phyloP scores from a whole-genome alignment of 1,140 invertebrate genomes.

The Drosophila pandora region DNA sequence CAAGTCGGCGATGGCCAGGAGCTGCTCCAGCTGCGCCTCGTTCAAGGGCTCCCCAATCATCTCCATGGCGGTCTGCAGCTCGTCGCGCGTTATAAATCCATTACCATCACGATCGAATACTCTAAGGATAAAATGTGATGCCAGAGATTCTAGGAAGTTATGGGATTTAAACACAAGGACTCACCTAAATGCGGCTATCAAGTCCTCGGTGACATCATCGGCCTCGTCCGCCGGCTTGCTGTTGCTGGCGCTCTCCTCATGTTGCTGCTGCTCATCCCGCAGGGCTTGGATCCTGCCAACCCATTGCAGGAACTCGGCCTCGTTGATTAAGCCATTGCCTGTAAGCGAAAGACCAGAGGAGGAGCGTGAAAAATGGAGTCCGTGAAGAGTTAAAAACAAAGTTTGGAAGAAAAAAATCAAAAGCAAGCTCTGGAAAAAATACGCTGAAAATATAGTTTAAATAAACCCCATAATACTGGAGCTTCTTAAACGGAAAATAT shows the following conservation, averaged over 20 bases:
- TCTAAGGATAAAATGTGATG: conserved; percentile 71
- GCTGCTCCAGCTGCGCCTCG: conserved; percentile 88
- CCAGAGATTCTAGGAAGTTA: neutral
- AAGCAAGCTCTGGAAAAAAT: too few relatives aligned
- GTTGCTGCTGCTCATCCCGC: conserved; percentile 84
- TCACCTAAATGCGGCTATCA: conserved; percentile 89
- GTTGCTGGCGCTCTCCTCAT: conserved; percentile 83
- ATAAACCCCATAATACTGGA: neutral
- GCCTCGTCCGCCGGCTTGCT: conserved; percentile 84
- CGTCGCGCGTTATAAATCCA: conserved; percentile 90
- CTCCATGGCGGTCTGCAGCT: conserved; percentile 89
- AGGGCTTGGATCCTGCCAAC: conserved; percentile 88
- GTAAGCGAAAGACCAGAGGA: conserved; percentile 51
- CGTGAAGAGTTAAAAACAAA: neutral
- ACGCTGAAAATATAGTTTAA: too few relatives aligned
- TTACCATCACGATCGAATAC: conserved; percentile 91
- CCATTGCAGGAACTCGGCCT: conserved; percentile 89
- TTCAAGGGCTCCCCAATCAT: conserved; percentile 91
- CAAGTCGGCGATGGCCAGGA: conserved; percentile 89
- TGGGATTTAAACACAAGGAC: conserved; percentile 5
- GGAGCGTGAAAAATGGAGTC: too few relatives aligned
- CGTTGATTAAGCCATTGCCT: conserved; percentile 88
- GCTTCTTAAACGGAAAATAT: neutral
- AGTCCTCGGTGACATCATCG: conserved; percentile 88
- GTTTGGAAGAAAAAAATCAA: neutral